A percentile compares a stretch with the other conserved stretches of the same genome.
Evolutionary conservation across 2,113 vertebrate genomes (phyloP).

Genomic region (Salvelinus fontinalis): DNA sequence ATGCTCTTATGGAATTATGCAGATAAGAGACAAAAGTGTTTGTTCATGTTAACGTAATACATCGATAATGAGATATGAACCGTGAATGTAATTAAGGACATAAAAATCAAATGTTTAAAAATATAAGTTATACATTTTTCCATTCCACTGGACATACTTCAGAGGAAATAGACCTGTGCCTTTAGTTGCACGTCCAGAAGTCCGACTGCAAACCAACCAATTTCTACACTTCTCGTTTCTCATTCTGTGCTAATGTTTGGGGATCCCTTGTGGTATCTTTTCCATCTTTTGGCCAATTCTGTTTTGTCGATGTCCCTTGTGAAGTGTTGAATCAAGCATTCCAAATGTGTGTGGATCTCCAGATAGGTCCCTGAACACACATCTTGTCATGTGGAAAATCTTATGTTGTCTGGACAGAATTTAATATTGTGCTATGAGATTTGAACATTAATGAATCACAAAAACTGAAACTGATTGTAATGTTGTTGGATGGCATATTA

Average conservation of each 20-base stretch:
- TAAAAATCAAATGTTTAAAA: not conserved
- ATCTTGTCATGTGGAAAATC: not conserved
- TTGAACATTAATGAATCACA: not conserved
- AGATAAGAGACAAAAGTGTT: conserved; percentile 20
- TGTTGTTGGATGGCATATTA: not conserved
- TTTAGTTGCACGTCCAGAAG: conserved; percentile 33
- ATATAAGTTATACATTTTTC: not conserved
- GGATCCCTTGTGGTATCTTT: conserved; percentile 64
- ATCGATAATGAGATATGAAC: conserved; percentile 28
- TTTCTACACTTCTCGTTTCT: conserved; percentile 52
- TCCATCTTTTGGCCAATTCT: conserved; percentile 63
- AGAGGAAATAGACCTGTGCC: conserved; percentile 5
- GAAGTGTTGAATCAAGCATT: not conserved
- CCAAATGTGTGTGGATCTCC: not conserved
- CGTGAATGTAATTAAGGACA: conserved; percentile 10
- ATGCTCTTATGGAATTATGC: conserved; percentile 32
- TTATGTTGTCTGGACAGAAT: not conserved
- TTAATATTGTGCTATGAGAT: not conserved
- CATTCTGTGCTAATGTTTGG: conserved; percentile 56
- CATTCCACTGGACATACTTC: not conserved
- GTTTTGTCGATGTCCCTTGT: not conserved
- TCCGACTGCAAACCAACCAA: conserved; percentile 55
- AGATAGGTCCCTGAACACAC: not conserved
- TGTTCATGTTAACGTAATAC: conserved; percentile 12
- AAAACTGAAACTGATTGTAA: not conserved